Percentiles rank a stretch among this genome's conserved stretches.
phyloP scores from a whole-genome alignment of 2,888 invertebrate genomes.

The Melangyna quadrimaculata region DNA sequence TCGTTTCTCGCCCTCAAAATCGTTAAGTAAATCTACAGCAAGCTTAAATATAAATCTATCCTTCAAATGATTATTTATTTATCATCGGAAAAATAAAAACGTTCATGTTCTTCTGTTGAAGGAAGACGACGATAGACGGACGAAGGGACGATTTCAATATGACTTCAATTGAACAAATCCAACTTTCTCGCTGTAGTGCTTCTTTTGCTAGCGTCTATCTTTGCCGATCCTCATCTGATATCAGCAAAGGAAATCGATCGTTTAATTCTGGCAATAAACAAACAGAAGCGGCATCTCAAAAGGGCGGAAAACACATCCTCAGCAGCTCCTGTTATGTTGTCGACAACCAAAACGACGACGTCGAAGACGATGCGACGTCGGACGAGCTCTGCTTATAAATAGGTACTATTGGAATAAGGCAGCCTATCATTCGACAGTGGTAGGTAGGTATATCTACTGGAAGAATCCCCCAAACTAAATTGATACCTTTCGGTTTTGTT shows the following conservation, averaged over 20 bases:
- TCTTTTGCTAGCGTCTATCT: slow-evolving; percentile 14
- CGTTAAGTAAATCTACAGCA: background rate
- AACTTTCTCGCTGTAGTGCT: background rate
- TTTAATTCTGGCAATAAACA: slow-evolving; percentile 73
- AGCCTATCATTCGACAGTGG: background rate
- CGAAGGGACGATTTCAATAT: background rate
- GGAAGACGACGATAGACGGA: background rate
- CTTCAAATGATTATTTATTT: slow-evolving; percentile 8
- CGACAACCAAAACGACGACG: background rate
- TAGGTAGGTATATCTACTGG: too few species aligned
- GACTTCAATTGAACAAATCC: slow-evolving; percentile 15
- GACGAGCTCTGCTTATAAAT: background rate
- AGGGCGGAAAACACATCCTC: slow-evolving; percentile 50
- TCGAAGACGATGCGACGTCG: too few species aligned
- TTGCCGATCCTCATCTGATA: slow-evolving; percentile 35
- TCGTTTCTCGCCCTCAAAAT: background rate
- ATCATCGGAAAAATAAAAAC: slow-evolving; percentile 20
- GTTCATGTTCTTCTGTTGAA: background rate
- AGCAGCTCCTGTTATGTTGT: slow-evolving; percentile 63
- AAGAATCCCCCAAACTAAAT: slow-evolving; percentile 43
- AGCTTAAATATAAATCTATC: background rate
- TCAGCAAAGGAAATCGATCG: slow-evolving; percentile 68
- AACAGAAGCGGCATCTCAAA: slow-evolving; percentile 72
- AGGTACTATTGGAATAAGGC: background rate
- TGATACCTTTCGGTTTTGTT: slow-evolving; percentile 55